Base-by-base conservation (phyloP, 2,797 vertebrate species). In the Xerus rutilus region DNA sequence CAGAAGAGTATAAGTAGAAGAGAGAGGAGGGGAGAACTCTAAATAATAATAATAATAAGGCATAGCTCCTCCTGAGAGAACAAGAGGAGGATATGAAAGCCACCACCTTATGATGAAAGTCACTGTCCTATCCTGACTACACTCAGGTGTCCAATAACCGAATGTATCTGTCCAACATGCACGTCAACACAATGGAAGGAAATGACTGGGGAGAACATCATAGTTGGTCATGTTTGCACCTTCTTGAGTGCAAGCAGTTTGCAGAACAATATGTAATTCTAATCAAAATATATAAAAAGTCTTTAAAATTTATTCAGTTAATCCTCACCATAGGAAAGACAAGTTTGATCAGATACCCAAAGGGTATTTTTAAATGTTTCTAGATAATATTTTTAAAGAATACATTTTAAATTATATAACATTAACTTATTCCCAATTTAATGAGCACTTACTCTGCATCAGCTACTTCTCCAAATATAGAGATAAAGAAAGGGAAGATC, bases 261-360 rank as follows among this genome's bases (percentile, higher is more conserved):
- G 45, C 69, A 59, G 62, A 69, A 54, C 1, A 49, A 76, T 30
- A 28, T 43, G 52, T 28, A 77, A 59, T 67, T 13, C 15, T 87
- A 86, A 81, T 30, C 54, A 62, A 85, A 35, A 89, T 69, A 62
- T 78, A 57, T 43, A 78, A 95, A 84, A 86, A 52, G 30, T 57
- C 49, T 94, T 49, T 77, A 47, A 87, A 83, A 8, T 47, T 84
- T 78, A 70, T 64, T 92, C 11, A 23, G 21, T 52, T 86, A 86
- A 93, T 62, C 62, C 25, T 43, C 54, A 81, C 30, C 15, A 25
- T 77, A 57, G 77, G 28, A 77, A 83, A 84, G 18, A 3, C 23
- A 59, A 14, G 25, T 47, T 79, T 67, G 43, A 65, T 73, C 39
- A 79, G 20, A 65, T 35, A 73, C 2, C 72, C 20, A 64, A 78